Conservation (phyloP, 2,797 vertebrate genomes). For the Bucorvus abyssinicus region DNA sequence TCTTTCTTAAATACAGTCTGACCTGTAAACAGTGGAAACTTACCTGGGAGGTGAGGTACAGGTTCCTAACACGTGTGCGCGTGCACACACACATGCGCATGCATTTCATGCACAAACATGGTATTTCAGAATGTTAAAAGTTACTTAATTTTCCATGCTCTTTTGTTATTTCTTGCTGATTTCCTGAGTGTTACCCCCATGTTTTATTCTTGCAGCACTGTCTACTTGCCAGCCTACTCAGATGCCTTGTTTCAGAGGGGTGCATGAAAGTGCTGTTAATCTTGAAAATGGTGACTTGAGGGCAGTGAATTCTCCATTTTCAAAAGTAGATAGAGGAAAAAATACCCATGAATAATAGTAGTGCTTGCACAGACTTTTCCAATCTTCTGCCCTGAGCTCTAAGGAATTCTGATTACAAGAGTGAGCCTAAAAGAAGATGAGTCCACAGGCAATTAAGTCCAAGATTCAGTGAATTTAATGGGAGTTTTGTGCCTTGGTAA, state of each 20-base stretch:
- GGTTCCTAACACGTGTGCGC: too few species aligned
- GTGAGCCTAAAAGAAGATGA: not conserved
- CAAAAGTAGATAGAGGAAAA: not conserved
- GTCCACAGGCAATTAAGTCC: not conserved
- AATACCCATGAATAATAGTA: not conserved
- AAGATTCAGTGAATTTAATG: not conserved
- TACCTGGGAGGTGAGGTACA: not conserved
- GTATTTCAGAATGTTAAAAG: not conserved
- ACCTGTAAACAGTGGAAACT: not conserved
- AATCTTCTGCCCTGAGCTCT: not conserved
- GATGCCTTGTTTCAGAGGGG: not conserved
- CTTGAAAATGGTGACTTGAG: not conserved
- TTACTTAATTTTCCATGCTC: not conserved
- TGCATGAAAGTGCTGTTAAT: not conserved
- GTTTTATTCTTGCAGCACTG: not conserved
- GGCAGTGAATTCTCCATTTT: not conserved
- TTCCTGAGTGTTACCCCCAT: not conserved
- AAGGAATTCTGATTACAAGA: not conserved
- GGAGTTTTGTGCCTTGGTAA: not conserved
- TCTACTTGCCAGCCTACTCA: not conserved
- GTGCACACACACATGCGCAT: accelerated
- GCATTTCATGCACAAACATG: not conserved
- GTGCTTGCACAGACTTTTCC: not conserved
- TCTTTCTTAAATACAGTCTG: not conserved
- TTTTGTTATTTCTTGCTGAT: not conserved